Conservation (phyloP, 2,113 vertebrate species). For the Tenebrosternarchus preto region DNA sequence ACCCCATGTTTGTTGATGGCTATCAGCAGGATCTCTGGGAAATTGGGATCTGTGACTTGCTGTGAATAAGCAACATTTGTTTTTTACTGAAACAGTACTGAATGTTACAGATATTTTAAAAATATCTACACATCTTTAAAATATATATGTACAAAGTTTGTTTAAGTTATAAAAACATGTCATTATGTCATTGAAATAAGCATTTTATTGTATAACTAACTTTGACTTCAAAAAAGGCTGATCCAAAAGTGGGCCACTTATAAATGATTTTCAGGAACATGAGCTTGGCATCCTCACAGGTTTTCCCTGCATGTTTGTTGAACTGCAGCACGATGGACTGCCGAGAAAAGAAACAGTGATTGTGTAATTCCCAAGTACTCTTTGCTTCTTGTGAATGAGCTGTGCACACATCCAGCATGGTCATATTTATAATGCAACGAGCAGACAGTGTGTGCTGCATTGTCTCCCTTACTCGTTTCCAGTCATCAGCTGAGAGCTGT, state of each 20-base stretch:
- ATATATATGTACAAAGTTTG: background rate
- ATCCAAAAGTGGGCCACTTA: slow-evolving; percentile 98
- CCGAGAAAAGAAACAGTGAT: slow-evolving; percentile 4
- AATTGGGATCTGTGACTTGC: slow-evolving; percentile 99
- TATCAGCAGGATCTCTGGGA: slow-evolving; percentile 93
- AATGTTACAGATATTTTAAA: background rate
- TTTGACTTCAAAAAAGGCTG: slow-evolving; percentile 99
- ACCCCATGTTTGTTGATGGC: slow-evolving; percentile 97
- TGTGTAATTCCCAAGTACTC: background rate
- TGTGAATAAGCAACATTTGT: slow-evolving; percentile 55
- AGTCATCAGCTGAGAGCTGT: slow-evolving; percentile 95
- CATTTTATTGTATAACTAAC: slow-evolving; percentile 62
- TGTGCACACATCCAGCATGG: background rate
- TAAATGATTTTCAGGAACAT: slow-evolving; percentile 94
- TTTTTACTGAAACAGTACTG: background rate
- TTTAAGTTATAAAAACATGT: background rate
- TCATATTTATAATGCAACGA: background rate
- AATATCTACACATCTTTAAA: background rate
- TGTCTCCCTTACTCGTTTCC: slow-evolving; percentile 84
- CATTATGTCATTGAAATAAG: no score
- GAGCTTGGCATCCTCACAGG: slow-evolving; percentile 92
- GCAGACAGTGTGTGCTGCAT: background rate
- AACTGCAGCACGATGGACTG: slow-evolving; percentile 92
- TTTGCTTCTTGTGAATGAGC: no score
- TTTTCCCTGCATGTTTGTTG: slow-evolving; percentile 93